phyloP scores from a whole-genome alignment of 1,140 invertebrate species.

The Pseudachorutes palmiensis region DNA sequence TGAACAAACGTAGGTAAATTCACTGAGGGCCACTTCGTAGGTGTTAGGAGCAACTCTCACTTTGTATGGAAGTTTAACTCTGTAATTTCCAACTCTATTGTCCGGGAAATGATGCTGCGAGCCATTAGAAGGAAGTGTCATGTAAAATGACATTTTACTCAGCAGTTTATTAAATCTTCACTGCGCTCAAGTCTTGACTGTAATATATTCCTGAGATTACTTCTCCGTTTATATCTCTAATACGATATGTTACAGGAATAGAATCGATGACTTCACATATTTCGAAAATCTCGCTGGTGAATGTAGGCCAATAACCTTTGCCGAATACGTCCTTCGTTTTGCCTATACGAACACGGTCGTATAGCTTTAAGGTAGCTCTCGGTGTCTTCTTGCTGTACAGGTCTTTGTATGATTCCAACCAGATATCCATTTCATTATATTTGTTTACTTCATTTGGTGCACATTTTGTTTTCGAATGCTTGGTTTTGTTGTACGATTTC shows the following conservation, averaged over 20 bases:
- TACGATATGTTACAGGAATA: conserved; percentile 18
- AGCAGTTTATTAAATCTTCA: background rate
- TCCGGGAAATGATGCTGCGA: background rate
- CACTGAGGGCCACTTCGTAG: conserved; percentile 1
- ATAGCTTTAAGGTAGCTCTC: conserved; percentile 49
- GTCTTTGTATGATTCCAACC: conserved; percentile 27
- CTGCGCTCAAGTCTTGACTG: conserved; percentile 14
- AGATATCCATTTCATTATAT: conserved; percentile 27
- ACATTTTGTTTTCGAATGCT: conserved; percentile 19
- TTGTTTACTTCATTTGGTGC: conserved; percentile 22
- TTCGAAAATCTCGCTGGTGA: conserved; percentile 13
- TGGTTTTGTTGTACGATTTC: conserved; percentile 24
- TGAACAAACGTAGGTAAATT: conserved; percentile 8
- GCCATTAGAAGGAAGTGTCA: background rate
- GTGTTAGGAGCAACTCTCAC: background rate
- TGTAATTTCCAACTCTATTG: background rate
- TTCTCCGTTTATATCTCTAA: conserved; percentile 10
- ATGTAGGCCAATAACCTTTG: conserved; percentile 20
- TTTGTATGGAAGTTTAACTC: background rate
- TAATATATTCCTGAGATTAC: conserved; percentile 13
- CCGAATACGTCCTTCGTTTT: conserved; percentile 18
- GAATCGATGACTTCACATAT: conserved; percentile 1
- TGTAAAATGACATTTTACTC: conserved; percentile 5
- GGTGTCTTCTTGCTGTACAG: conserved; percentile 60
- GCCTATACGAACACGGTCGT: background rate